Base-by-base conservation (phyloP, 2,797 vertebrate species). In the Orestias chungarensis region DNA sequence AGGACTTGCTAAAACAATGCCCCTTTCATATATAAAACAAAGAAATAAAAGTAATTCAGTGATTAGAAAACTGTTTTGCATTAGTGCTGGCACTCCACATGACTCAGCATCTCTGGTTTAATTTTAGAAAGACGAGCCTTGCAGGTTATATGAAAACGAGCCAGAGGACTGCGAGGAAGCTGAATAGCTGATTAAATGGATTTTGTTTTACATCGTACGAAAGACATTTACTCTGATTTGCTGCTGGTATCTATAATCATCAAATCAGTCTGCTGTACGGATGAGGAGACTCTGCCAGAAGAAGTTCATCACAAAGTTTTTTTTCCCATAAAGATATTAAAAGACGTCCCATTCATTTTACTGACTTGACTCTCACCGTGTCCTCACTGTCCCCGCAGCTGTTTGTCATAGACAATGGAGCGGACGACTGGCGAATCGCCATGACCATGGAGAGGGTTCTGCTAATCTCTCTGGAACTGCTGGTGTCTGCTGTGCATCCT, bases 401-500 rank as follows among this genome's bases (percentile, higher is more conserved):
- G 80, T 99, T 99, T 6, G 95, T 99, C 93, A 99, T 99, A 2
- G 98, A 99, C 95, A 99, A 99, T 0, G 98, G 98, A 1, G 98
- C 98, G 0, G 98, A 99, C 5, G 98, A 99, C 95, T 99, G 98
- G 98, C 95, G 98, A 86, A 99, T 99, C 42, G 98, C 98, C 46
- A 99, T 99, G 97, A 99, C 97, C 0, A 96, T 97, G 20, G 96
- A 99, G 90, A 94, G 97, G 81, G 97, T 99, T 78, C 94, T 99
- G 80, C 96, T 97, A 85, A 98, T 99, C 75, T 93, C 96, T 69
- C 92, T 99, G 94, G 98, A 99, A 95, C 95, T 99, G 94, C 91
- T 98, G 92, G 97, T 99, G 87, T 99, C 97, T 3, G 97, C 97
- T 40, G 97, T 99, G 74, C 98, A 99, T 86, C 98, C 97, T n/a